phyloP scores from a whole-genome alignment of 2,888 invertebrate genomes.

The Taphrorychus bicolor region DNA sequence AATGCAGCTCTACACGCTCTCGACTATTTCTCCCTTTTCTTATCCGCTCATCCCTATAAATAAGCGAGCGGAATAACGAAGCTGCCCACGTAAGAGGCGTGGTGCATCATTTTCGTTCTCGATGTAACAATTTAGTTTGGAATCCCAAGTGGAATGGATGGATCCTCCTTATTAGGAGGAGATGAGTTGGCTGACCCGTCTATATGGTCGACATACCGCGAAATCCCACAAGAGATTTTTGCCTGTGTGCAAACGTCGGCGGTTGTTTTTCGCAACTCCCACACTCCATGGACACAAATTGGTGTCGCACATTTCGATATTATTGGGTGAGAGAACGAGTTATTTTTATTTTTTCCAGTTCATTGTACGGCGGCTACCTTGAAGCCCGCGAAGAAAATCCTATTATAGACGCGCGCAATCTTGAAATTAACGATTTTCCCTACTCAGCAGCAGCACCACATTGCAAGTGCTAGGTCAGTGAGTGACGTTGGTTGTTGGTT shows the following conservation, averaged over 20 bases:
- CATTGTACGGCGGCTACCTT: constrained; percentile 23
- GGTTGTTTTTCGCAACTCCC: background rate
- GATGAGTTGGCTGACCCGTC: background rate
- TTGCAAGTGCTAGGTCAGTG: constrained; percentile 22
- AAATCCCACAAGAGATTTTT: background rate
- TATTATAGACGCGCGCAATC: constrained; percentile 24
- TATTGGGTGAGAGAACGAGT: constrained; percentile 6
- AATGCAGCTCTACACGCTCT: no score
- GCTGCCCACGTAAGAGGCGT: no score
- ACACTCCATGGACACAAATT: background rate
- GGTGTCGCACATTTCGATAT: background rate
- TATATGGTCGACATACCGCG: background rate
- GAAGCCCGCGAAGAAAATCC: constrained; percentile 16
- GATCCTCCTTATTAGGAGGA: no score
- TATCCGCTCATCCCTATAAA: no score
- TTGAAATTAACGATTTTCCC: constrained; percentile 33
- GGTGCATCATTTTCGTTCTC: no score
- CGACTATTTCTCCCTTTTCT: no score
- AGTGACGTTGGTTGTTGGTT: background rate
- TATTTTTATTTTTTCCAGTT: constrained; percentile 26
- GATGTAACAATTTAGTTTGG: no score
- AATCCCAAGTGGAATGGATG: no score
- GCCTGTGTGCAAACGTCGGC: no score
- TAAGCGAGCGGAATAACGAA: no score
- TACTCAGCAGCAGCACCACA: constrained; percentile 17